Base-by-base conservation (phyloP, 2,113 vertebrate species). In the Eubucco bourcierii region DNA sequence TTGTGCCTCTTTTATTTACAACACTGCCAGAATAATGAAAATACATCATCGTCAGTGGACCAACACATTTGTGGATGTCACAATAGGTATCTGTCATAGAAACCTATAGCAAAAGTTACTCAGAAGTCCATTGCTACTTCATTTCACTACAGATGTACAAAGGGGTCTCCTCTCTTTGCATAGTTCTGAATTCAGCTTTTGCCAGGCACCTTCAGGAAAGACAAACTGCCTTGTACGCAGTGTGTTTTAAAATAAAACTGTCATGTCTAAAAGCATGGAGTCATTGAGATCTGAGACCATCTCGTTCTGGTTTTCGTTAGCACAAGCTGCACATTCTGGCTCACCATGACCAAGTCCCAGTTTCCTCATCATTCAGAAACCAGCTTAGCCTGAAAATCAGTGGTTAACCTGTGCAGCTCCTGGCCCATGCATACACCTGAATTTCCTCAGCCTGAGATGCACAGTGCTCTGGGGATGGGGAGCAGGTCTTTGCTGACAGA, bases 181-280 rank as follows among this genome's bases (percentile, higher is more conserved):
- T 19, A 75, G 23, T 29, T 74, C 37, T 78, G 53, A 78, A 86
- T 39, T 84, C 39, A 80, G 28, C 7, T 87, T 87, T 78, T 80
- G 17, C 58, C 61, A 83, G 44, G 23, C 50, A 88, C 50, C 39
- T 84, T 78, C 56, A 65, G 44, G 55, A 91, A 81, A 59, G 60
- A 88, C 92, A 89, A 93, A 52, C 10, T 87, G 70, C 37, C 39
- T 77, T 64, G 29, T 71, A 37, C 28, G 73, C 21, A 47, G 9
- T 46, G 16, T 82, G 33, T 78, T 95, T 67, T 58, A 70, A 93
- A 93, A 94, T 92, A 80, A 83, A 93, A 67, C 55, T 75, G 78
- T 83, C 72, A 80, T 39, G 10, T 92, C 87, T 74, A 71, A 87
- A 94, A 95, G 20, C 79, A 87, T 0, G 1, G 27, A 92, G 60